A percentile compares a stretch with the other conserved stretches of the same genome.
Conservation (phyloP, 2,113 vertebrate genomes). For the Hydropotes inermis region DNA sequence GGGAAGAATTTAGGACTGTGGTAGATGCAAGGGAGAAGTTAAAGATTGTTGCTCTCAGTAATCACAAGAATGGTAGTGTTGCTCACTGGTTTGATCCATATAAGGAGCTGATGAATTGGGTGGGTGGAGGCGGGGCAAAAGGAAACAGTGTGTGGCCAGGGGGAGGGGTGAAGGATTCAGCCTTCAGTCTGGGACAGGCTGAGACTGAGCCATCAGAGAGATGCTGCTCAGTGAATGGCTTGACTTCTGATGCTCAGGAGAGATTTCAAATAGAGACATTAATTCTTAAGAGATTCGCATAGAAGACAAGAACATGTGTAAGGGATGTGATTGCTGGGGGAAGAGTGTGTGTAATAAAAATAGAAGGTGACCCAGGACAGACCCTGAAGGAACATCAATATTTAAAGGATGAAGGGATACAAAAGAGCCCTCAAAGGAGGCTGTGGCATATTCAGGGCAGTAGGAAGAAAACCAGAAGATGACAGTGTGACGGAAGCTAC, state of each 20-base stretch:
- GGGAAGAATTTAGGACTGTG: not conserved
- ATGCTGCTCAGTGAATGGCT: not conserved
- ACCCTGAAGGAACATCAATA: not conserved
- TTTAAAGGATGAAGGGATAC: not conserved
- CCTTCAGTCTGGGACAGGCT: not conserved
- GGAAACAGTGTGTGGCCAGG: fast-evolving
- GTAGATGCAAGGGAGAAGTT: no score
- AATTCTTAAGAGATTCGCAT: not conserved
- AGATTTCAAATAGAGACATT: not conserved
- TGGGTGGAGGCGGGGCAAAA: fast-evolving
- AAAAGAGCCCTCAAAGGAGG: not conserved
- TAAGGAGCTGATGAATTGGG: not conserved
- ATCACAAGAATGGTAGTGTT: no score
- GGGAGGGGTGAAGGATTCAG: not conserved
- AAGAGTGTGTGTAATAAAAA: not conserved
- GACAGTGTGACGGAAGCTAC: not conserved
- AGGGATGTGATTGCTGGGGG: not conserved
- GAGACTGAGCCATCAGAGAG: not conserved
- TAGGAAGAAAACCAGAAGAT: not conserved
- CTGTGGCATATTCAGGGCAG: not conserved
- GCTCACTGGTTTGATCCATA: no score
- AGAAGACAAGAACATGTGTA: not conserved
- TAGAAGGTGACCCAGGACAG: not conserved
- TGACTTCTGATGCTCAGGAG: not conserved
- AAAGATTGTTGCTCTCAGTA: not conserved